A percentile compares a stretch with the other conserved stretches of the same genome.
These are phyloP conservation scores for Muraenolepis orangiensis DNA, from an alignment of 2,797 vertebrate genomes.

Conservation along the genomic window DNA sequence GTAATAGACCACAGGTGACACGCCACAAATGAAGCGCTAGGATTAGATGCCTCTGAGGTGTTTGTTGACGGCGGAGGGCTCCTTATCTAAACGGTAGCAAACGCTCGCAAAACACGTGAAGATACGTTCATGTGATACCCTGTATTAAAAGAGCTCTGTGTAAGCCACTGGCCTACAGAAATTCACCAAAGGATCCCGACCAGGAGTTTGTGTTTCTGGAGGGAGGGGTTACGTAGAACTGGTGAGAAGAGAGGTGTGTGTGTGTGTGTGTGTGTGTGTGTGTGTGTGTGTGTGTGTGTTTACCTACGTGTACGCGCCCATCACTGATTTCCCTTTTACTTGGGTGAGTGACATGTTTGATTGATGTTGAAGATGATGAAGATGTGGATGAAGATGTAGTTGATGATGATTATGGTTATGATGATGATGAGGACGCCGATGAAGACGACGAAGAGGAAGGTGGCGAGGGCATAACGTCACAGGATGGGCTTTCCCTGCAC, in stretches of 20 bases:
- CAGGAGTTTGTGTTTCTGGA: neutral
- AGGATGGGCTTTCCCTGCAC: neutral
- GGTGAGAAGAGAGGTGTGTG: no score
- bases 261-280: neutral
- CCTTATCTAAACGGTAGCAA: slow-evolving; percentile 23
- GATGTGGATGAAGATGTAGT: neutral
- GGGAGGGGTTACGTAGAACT: no score
- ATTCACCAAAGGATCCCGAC: neutral
- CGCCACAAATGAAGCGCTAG: slow-evolving; percentile 50
- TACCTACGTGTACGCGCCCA: neutral
- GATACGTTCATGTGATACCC: neutral
- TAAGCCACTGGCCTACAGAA: neutral
- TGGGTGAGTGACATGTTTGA: neutral
- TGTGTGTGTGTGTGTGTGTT: neutral
- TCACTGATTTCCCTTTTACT: neutral
- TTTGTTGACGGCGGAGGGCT: slow-evolving; percentile 35
- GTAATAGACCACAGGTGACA: slow-evolving; percentile 52
- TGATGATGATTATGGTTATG: no score
- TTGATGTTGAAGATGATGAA: neutral
- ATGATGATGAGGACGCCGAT: no score
- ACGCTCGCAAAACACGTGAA: neutral
- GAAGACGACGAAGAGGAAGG: no score
- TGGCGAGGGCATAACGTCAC: neutral
- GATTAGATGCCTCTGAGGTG: slow-evolving; percentile 45
- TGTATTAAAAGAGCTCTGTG: neutral